Percentiles rank a stretch among this genome's conserved stretches.
These are phyloP conservation scores for Hiodon alosoides DNA, from an alignment of 2,113 vertebrate genomes.

Conservation along the genomic window DNA sequence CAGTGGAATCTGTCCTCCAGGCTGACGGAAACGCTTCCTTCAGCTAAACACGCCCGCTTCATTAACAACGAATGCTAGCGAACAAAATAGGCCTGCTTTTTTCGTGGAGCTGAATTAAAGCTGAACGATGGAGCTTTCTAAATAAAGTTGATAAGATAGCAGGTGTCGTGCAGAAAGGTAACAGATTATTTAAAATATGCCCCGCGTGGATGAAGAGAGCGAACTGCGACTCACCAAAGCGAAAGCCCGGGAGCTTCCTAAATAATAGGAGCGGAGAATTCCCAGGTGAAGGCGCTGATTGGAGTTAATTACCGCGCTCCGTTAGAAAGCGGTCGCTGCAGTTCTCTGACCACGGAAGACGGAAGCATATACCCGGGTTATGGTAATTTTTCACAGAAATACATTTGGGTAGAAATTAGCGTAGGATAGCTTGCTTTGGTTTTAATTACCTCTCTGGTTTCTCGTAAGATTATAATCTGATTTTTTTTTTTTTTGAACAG, in stretches of 20 bases:
- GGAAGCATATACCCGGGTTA: not conserved
- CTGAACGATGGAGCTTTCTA: too few relatives aligned
- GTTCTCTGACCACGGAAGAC: not conserved
- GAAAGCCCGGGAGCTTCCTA: not conserved
- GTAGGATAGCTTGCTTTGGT: not conserved
- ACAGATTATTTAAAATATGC: not conserved
- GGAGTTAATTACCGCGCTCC: slow-evolving; percentile 7
- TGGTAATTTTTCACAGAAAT: not conserved
- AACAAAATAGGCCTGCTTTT: too few relatives aligned
- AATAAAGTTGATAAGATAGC: too few relatives aligned
- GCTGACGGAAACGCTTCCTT: too few relatives aligned
- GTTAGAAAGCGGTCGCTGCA: not conserved
- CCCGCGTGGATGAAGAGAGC: not conserved
- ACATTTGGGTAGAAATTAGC: not conserved
- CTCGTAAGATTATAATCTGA: too few relatives aligned
- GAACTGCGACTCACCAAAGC: not conserved
- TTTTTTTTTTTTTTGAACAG: too few relatives aligned
- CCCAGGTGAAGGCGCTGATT: slow-evolving; percentile 3
- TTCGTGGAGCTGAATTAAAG: too few relatives aligned
- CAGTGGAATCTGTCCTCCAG: too few relatives aligned
- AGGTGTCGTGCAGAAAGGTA: slow-evolving; percentile 2
- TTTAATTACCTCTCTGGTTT: too few relatives aligned
- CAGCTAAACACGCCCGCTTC: too few relatives aligned
- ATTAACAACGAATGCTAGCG: too few relatives aligned
- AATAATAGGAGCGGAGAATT: not conserved